Evolutionary conservation across 2,888 invertebrate species (phyloP).

Genomic region (Phaonia tiefii): DNA sequence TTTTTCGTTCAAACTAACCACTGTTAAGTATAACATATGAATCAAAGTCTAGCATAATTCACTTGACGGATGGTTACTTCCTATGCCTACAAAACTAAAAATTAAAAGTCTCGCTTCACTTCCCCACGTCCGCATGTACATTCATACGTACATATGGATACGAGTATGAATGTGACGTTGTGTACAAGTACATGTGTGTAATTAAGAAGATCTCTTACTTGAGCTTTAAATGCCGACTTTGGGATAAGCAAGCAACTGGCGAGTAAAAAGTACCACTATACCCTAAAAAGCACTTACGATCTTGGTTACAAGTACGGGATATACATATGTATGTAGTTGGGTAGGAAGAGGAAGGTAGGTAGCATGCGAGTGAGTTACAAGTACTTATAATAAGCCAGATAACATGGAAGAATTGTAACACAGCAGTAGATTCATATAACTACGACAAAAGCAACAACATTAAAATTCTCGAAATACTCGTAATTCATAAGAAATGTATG

Average conservation of each 20-base stretch:
- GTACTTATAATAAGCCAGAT: slow-evolving; percentile 55
- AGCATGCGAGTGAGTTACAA: not conserved
- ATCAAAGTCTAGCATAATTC: slow-evolving; percentile 5
- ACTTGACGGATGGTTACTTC: slow-evolving; percentile 60
- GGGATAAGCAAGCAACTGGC: not conserved
- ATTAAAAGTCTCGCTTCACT: slow-evolving; percentile 64
- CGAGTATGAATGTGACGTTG: slow-evolving; percentile 11
- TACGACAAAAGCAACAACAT: slow-evolving; percentile 53
- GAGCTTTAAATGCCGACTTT: slow-evolving; percentile 20
- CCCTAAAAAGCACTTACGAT: not conserved
- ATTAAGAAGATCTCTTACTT: slow-evolving; percentile 61
- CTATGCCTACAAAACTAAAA: slow-evolving; percentile 56
- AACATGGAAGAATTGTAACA: slow-evolving; percentile 66
- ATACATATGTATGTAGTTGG: slow-evolving; percentile 8
- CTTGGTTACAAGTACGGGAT: not conserved
- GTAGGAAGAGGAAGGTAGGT: no score
- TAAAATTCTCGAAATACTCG: slow-evolving; percentile 56
- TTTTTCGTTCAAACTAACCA: no score
- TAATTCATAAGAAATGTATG: slow-evolving; percentile 68
- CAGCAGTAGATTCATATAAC: slow-evolving; percentile 52
- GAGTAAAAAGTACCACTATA: not conserved
- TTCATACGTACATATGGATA: not conserved
- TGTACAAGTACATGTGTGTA: slow-evolving; percentile 45
- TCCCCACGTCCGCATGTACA: slow-evolving; percentile 43
- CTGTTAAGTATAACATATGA: slow-evolving; percentile 22